Conservation (phyloP, 2,113 vertebrate genomes). For the Lontra canadensis region DNA sequence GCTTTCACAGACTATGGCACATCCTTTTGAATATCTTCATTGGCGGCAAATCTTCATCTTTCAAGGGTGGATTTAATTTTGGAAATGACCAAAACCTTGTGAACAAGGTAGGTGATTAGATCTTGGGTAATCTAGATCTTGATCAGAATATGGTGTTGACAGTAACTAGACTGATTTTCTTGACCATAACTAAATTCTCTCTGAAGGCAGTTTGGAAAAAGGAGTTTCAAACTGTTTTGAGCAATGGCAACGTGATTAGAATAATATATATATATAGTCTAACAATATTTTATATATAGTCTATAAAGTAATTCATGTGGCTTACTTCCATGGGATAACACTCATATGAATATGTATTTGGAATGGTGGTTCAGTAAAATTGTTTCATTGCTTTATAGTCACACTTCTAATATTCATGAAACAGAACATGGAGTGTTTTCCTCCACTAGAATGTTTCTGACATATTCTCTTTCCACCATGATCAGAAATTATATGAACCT, state of each 20-base stretch:
- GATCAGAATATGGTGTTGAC: neutral
- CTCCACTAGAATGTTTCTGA: neutral
- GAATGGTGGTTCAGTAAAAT: neutral
- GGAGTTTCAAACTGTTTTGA: neutral
- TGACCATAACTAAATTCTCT: neutral
- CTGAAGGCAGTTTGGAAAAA: neutral
- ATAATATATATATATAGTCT: neutral
- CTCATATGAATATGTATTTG: neutral
- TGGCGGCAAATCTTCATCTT: constrained; percentile 1
- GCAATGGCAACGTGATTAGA: neutral
- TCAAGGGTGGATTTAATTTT: constrained; percentile 35
- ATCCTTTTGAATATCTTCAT: constrained; percentile 14
- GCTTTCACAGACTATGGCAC: neutral
- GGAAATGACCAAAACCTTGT: neutral
- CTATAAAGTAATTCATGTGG: neutral
- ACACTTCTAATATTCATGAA: neutral
- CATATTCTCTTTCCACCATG: neutral
- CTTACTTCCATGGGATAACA: neutral
- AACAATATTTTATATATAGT: no score
- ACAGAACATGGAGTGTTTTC: neutral
- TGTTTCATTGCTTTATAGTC: constrained; percentile 12
- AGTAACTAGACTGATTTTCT: neutral
- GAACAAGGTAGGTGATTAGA: neutral
- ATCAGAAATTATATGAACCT: neutral
- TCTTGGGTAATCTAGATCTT: neutral